Base-by-base conservation (phyloP, 1,140 invertebrate genomes). In the Drosophila insularis region DNA sequence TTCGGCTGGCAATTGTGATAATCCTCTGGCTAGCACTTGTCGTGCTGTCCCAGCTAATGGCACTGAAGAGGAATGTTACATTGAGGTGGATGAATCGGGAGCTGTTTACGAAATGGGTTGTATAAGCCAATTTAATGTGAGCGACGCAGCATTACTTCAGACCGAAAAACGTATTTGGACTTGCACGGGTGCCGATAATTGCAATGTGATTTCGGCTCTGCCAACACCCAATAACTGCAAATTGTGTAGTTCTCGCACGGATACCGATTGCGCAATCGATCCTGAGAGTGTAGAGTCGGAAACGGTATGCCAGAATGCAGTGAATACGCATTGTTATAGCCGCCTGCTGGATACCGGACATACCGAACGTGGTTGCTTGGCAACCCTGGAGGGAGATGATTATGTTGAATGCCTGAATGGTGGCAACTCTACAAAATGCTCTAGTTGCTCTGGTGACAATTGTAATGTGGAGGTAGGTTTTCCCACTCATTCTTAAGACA, bases 351-450 rank as follows among this genome's bases (percentile, higher is more conserved):
- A 68, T 7, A 68, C 72, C 64, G 90, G 90, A 5, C 84, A 91
- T 56, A 91, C 90, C 1, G 90, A 91, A 59, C 78, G 90, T 0
- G 90, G 90, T 4, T 91, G 90, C 7, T 37, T 87, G 0, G 53
- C 72, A 7, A 71, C 39, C 2, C 35, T 91, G 43, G 81, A 91
- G 8, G 66, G 39, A 1, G 87, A 78, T 2, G 84, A 86, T 5
- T 91, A 86, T 13, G 1, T 75, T 4, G 68, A 68, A 0, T 91
- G 90, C 19, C 55, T 78, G 0, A 14, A 2, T 5, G 71, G 71
- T 2, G 43, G 13, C 60, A 80, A 91, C 32, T 11, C 60, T 23
- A 75, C 74, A 6, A 65, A 78, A 13, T 91, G 90, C 21, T 11
- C 8, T 13, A 69, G 69, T 21, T 91, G 90, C 54, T 46, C 54